phyloP scores from a whole-genome alignment of 2,797 vertebrate species.

The Alexandromys oeconomus region DNA sequence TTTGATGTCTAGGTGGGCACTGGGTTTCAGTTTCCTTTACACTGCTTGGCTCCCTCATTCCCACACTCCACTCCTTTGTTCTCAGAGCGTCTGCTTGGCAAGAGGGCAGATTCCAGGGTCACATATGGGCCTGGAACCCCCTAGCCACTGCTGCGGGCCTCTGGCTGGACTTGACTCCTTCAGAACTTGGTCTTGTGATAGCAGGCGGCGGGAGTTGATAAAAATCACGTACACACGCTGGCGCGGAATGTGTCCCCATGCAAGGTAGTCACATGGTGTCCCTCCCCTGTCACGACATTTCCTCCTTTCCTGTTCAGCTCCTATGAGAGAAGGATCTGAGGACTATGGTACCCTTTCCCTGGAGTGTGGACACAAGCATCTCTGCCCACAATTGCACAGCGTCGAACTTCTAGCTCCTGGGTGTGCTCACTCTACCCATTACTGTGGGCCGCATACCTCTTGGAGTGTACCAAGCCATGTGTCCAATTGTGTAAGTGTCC shows the following conservation, averaged over 20 bases:
- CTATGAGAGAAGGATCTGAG: not conserved
- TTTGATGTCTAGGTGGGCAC: not conserved
- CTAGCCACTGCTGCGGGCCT: not conserved
- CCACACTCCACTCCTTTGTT: not conserved
- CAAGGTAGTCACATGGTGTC: not conserved
- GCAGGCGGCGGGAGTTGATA: not conserved
- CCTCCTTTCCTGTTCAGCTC: not conserved
- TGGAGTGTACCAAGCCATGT: fast-evolving
- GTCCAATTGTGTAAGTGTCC: not conserved
- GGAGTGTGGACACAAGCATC: not conserved
- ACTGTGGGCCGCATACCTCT: not conserved
- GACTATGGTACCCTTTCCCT: not conserved
- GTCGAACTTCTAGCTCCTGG: fast-evolving
- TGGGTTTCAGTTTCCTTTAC: not conserved
- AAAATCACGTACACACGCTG: fast-evolving
- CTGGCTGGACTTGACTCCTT: not conserved
- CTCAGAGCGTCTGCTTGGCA: not conserved
- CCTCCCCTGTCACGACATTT: not conserved
- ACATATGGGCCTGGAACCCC: not conserved
- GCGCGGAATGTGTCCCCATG: not conserved
- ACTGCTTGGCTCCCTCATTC: not conserved
- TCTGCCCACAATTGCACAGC: not conserved
- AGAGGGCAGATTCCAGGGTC: not conserved
- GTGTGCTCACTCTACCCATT: fast-evolving
- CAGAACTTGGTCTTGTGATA: not conserved